Base-by-base conservation (phyloP, 2,888 invertebrate genomes). In the Acanthacorydalis orientalis region DNA sequence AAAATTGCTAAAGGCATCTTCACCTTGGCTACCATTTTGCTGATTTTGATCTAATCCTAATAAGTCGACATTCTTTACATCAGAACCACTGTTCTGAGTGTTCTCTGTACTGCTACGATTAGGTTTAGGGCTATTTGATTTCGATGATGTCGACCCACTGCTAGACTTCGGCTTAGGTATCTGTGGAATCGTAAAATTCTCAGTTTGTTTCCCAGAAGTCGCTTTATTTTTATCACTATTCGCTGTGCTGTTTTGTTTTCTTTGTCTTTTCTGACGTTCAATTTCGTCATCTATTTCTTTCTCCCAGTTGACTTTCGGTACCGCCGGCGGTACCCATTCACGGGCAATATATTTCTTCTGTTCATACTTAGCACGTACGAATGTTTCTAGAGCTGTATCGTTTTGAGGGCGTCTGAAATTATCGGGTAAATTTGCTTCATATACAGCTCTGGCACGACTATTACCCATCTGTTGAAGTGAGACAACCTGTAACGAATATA, bases 331-430 rank as follows among this genome's bases (percentile, higher is more conserved):
- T 45, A 95, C 87, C 93, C 93, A 96, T 69, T 96, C 96, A 57
- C 85, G 80, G n/a, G 96, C 96, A 58, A 96, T 89, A 65, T 95
- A 98, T 64, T 96, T 95, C 70, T 95, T 97, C 62, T 91, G 88
- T 67, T 99, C 98, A 64, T 99, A 99, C 69, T 98, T 98, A 51
- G 93, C 90, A 53, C 97, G 77, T 57, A 98, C 92, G 67, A 98
- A 99, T 47, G 85, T 83, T 64, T 98, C 98, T 41, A 99, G 72
- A 11, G 88, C 84, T 46, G 89, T 81, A 64, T 95, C 95, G 52
- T 83, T 89, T 65, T 93, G 96, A 2, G 98, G 97, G 53, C 98
- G 78, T 35, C 96, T 77, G 68, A 93, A 96, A 57, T 86, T 87
- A 61, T 97, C 95, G 0, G 95, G 95, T 39, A 97, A 68, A 64